Base-by-base conservation (phyloP, 1,140 invertebrate genomes). In the Hestina assimilis region DNA sequence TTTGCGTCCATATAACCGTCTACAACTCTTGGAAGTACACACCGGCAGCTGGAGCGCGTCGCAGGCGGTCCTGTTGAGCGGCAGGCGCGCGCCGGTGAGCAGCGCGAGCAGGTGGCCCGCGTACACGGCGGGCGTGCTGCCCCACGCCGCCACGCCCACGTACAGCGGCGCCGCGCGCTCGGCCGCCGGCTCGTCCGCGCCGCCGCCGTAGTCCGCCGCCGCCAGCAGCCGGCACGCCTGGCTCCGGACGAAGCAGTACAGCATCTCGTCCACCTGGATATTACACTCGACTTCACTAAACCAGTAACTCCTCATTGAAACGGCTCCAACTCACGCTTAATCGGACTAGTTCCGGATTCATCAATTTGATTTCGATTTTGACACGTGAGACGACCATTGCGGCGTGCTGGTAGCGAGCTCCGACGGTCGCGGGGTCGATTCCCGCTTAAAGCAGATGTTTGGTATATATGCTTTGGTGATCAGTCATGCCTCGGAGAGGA, bases 221-320 rank as follows among this genome's bases (percentile, higher is more conserved):
- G 83, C 79, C 38, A 96, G 93, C 3, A 95, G 65, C 1, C 89
- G 84, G 76, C 96, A 98, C 41, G 93, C 91, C 0, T 93, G 90
- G 51, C 91, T 93, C 12, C 91, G 78, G 38, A 97, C 71, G 77
- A 95, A 97, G 74, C 96, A 98, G 66, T 94, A 89, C 2, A 97
- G 79, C 66, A 97, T 89, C 70, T 96, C 92, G 73, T 94, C 89
- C 3, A 92, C 83, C 93, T 92, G 54, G 1, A 12, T 35, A n/a
- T n/a, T n/a, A n/a, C 24, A 26, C 4, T 26, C 4, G 4, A 26
- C 9, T 9, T 26, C 24, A 5, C 4, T 26, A 4, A 5, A 4
- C 4, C 24, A 26, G 24, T n/a, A n/a, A n/a, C 24, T 26, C 24
- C 4, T 4, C 9, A 26, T 26, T 5, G 4, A 9, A 33, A 33